Evolutionary conservation across 2,888 invertebrate genomes (phyloP), one percentile per base, ranked within the genome.

Genomic region (Trissoscelio sp.): DNA sequence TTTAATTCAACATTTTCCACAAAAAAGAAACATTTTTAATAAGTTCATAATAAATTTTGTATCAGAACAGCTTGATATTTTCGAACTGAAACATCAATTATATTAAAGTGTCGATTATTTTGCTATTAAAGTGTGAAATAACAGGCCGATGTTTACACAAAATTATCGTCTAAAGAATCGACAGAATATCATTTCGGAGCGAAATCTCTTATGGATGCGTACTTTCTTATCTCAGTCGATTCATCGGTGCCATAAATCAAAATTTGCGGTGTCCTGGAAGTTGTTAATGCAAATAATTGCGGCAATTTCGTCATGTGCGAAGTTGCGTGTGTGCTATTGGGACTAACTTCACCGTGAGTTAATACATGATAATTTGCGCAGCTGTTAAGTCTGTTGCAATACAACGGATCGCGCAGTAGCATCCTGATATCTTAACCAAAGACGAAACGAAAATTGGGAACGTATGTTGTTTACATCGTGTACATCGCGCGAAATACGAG

Each of bases 271-370:
- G 48, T 67, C 46, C 58, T 18, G 70, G 16, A 46, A 70, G 66
- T 73, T 73, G 73, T 79, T 79, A 58, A 79, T 73, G 79, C 60
- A 73, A 79, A 73, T 79, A 79, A 79, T 79, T 79, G 79, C 72
- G 14, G 73, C 67, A 79, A 79, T 79, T 79, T 73, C 46, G 55
- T 64, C 58, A 39, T 22, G 53, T 28, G 69, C 62, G 12, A 18
- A 44, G 31, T 60, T 69, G 44, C 53, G 48, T 44, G 48, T 44
- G 44, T 34, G 53, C 18, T 53, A 66, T 57, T 58, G 74, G 16
- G 28, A 51, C 48, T 74, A 74, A 74, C 73, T 57, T 22, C 42
- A 37, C 55, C 58, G 53, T 28, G 73, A 67, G 73, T 73, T 73
- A 74, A 79, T 69, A 62, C 57, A 60, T 42, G 73, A 79, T 73